Conservation (phyloP, 2,888 invertebrate species). For the Clistopyga incitator region DNA sequence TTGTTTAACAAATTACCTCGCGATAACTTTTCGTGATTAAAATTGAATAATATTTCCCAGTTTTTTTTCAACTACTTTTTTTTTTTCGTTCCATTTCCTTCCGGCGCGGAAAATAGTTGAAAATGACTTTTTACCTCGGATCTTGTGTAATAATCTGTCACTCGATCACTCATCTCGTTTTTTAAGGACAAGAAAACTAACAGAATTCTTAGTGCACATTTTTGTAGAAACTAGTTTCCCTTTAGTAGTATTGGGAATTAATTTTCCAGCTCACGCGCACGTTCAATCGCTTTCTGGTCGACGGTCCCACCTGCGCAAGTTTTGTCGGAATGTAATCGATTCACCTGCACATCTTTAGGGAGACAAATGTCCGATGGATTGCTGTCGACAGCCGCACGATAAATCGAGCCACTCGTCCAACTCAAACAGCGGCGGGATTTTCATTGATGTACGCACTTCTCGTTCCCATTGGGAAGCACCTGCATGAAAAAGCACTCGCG, state of each 20-base stretch:
- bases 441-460: conserved; percentile 51
- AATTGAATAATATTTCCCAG: too few species aligned
- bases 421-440: conserved; percentile 34
- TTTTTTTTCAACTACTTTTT: too few species aligned
- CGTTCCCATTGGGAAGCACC: conserved; percentile 7
- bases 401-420: conserved; percentile 48
- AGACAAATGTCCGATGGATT: conserved; percentile 58
- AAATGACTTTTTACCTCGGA: background rate
- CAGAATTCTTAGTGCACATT: background rate
- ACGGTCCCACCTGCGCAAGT: conserved; percentile 41
- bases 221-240: background rate
- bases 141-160: too few species aligned
- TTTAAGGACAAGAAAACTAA: background rate
- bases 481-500: conserved; percentile 13
- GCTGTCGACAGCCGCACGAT: conserved; percentile 44
- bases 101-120: too few species aligned
- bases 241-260: background rate
- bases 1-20: too few species aligned
- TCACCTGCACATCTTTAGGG: conserved; percentile 40
- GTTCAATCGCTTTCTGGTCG: conserved; percentile 17
- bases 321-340: conserved; percentile 34
- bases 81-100: too few species aligned
- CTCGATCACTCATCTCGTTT: background rate
- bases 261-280: background rate
- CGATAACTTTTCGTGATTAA: too few species aligned